Evolutionary conservation across 2,888 invertebrate genomes (phyloP).

Genomic region (Eristalis arbustorum): DNA sequence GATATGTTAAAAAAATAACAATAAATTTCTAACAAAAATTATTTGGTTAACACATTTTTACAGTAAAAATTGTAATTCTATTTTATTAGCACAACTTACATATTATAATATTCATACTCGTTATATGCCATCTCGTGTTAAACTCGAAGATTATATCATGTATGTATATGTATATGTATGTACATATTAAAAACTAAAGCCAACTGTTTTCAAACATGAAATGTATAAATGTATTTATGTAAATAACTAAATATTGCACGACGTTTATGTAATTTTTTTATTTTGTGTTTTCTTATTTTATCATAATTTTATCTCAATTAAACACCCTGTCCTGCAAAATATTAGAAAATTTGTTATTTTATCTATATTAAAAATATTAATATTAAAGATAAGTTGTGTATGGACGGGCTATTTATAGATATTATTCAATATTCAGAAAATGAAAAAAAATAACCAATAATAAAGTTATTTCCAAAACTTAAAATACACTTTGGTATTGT

Average conservation of each 20-base stretch:
- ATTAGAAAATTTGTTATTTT: conserved; percentile 62
- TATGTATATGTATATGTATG: conserved; percentile 18
- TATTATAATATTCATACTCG: conserved; percentile 23
- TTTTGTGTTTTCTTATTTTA: neutral
- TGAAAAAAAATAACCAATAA: conserved; percentile 7
- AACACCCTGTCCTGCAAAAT: conserved; percentile 67
- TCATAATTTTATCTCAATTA: conserved; percentile 36
- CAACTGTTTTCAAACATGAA: conserved; percentile 39
- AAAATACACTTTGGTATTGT: conserved; percentile 39
- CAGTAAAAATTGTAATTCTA: conserved; percentile 43
- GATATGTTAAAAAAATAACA: conserved; percentile 58
- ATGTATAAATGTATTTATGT: conserved; percentile 48
- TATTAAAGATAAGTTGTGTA: conserved; percentile 62
- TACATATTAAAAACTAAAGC: conserved; percentile 52
- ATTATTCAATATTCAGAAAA: conserved; percentile 30
- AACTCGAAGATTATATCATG: conserved; percentile 25
- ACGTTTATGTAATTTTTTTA: conserved; percentile 38
- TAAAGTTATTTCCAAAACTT: conserved; percentile 26
- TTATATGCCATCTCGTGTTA: conserved; percentile 16
- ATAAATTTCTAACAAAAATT: conserved; percentile 53
- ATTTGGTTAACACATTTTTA: conserved; percentile 40
- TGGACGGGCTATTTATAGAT: conserved; percentile 66
- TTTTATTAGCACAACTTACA: conserved; percentile 49
- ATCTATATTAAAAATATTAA: conserved; percentile 60
- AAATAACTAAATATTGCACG: conserved; percentile 67